phyloP scores from a whole-genome alignment of 2,113 vertebrate species.

The Onychostruthus taczanowskii region DNA sequence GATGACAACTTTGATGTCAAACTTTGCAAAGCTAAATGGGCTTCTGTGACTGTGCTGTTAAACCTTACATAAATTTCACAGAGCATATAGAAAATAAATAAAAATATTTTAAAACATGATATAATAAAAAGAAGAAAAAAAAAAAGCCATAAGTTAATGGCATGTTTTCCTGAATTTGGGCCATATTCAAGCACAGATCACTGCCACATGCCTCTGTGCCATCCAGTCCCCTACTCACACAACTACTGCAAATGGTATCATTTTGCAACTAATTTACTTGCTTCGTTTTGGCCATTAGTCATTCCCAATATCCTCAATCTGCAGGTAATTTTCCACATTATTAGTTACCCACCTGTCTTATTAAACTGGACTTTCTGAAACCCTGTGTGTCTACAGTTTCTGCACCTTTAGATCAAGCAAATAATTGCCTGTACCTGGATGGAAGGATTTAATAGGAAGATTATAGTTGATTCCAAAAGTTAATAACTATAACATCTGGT shows the following conservation, averaged over 20 bases:
- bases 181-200: slow-evolving; percentile 65
- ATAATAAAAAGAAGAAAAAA: neutral
- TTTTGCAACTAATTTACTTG: slow-evolving; percentile 85
- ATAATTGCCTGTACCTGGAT: slow-evolving; percentile 80
- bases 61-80: slow-evolving; percentile 10
- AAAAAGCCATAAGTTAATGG: slow-evolving; percentile 14
- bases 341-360: slow-evolving; percentile 88
- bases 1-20: slow-evolving; percentile 42
- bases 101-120: neutral
- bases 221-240: slow-evolving; percentile 69
- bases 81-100: slow-evolving; percentile 2
- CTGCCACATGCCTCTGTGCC: slow-evolving; percentile 81
- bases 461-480: slow-evolving; percentile 81
- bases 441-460: slow-evolving; percentile 81
- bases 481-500: slow-evolving; percentile 84
- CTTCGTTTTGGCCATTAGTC: slow-evolving; percentile 86
- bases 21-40: slow-evolving; percentile 32
- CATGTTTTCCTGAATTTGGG: slow-evolving; percentile 67
- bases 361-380: slow-evolving; percentile 84
- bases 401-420: slow-evolving; percentile 80
- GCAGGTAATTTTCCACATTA: slow-evolving; percentile 88
- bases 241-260: slow-evolving; percentile 81
- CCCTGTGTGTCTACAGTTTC: slow-evolving; percentile 78
- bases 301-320: slow-evolving; percentile 85
- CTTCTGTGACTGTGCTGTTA: neutral